A percentile compares a stretch with the other conserved stretches of the same genome.
phyloP scores from a whole-genome alignment of 2,113 vertebrate genomes.

The Motacilla tschutschensis region DNA sequence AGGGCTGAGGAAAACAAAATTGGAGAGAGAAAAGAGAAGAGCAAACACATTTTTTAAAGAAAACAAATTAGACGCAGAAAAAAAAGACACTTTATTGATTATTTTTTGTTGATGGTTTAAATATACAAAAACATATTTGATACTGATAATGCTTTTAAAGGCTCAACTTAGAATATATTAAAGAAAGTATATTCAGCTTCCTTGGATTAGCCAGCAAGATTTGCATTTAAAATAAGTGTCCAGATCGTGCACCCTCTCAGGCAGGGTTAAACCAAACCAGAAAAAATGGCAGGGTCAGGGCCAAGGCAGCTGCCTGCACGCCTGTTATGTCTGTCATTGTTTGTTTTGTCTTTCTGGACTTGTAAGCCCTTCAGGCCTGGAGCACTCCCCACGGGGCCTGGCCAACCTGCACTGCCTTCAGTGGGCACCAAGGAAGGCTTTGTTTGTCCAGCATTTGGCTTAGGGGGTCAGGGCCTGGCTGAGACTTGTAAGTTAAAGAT shows the following conservation, averaged over 20 bases:
- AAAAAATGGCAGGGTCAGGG: slow-evolving; percentile 55
- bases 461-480: neutral
- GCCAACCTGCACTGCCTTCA: neutral
- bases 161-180: neutral
- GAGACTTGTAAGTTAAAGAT: neutral
- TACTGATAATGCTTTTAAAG: neutral
- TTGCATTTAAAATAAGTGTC: slow-evolving; percentile 50
- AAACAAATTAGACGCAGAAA: neutral
- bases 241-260: neutral
- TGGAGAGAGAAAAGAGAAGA: neutral
- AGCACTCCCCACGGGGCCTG: slow-evolving; percentile 4
- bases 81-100: neutral
- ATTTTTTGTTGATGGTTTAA: neutral
- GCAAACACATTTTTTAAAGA: neutral
- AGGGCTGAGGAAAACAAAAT: neutral
- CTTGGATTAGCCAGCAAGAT: slow-evolving; percentile 4
- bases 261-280: slow-evolving; percentile 45
- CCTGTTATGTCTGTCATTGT: slow-evolving; percentile 54
- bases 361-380: slow-evolving; percentile 26
- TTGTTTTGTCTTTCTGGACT: slow-evolving; percentile 45
- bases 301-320: slow-evolving; percentile 51
- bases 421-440: neutral
- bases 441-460: neutral
- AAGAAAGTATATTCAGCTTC: neutral
- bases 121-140: neutral